Percentiles rank a stretch among this genome's conserved stretches.
Conservation (phyloP, 2,113 vertebrate genomes). For the Dipodomys ordii region DNA sequence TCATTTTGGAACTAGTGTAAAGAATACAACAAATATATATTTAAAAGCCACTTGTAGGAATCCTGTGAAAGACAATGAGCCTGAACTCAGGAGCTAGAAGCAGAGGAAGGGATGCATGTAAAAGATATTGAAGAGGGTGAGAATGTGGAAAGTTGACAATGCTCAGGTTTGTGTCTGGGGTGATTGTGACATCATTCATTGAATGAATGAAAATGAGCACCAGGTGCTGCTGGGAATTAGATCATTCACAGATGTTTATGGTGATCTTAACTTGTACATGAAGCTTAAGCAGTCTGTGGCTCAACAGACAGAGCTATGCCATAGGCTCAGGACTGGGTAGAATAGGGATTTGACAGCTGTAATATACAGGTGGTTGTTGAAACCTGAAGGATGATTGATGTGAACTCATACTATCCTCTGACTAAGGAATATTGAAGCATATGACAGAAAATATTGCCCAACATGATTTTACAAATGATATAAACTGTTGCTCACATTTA, state of each 20-base stretch:
- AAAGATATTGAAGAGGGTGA: neutral
- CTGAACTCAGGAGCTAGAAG: neutral
- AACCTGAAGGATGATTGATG: neutral
- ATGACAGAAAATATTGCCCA: neutral
- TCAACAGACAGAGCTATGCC: neutral
- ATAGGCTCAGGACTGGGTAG: neutral
- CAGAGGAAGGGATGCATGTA: neutral
- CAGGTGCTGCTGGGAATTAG: neutral
- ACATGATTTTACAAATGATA: neutral
- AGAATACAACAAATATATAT: neutral
- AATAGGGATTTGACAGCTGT: neutral
- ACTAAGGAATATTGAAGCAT: neutral
- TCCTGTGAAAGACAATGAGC: neutral
- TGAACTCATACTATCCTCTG: neutral
- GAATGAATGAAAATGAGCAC: neutral
- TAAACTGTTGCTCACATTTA: neutral
- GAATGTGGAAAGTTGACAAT: neutral
- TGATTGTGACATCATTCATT: neutral
- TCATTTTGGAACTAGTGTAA: constrained; percentile 40
- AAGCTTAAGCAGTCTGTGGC: neutral
- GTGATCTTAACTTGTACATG: neutral
- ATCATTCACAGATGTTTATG: neutral
- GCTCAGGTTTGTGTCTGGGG: neutral
- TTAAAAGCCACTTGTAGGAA: neutral
- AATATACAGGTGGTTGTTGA: neutral